Conservation (phyloP, 2,888 invertebrate species). For the Therioaphis trifolii region DNA sequence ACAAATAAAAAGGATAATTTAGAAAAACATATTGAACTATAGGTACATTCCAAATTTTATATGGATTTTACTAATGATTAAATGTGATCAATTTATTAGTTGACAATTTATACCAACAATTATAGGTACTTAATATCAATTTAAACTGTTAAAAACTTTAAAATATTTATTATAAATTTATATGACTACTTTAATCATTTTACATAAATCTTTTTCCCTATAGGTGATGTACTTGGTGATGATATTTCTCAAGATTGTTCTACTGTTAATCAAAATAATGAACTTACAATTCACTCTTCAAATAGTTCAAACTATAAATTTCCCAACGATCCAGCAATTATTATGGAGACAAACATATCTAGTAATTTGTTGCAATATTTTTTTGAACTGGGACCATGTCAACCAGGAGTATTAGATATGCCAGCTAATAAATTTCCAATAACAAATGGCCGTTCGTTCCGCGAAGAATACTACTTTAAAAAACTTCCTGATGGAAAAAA, state of each 20-base stretch:
- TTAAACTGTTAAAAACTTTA: too few species aligned
- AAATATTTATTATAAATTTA: too few species aligned
- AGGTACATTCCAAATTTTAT: too few species aligned
- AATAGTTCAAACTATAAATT: not conserved
- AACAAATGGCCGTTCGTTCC: slow-evolving; percentile 12
- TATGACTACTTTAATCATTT: too few species aligned
- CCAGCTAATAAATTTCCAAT: not conserved
- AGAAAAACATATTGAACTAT: too few species aligned
- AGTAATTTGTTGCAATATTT: slow-evolving; percentile 14
- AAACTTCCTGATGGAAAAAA: slow-evolving; percentile 16
- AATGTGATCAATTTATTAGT: too few species aligned
- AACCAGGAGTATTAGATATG: not conserved
- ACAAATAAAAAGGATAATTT: too few species aligned
- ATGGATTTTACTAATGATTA: too few species aligned
- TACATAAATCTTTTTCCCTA: too few species aligned
- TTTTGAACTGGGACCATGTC: slow-evolving; percentile 6
- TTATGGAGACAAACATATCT: not conserved
- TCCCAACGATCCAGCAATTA: slow-evolving; percentile 12
- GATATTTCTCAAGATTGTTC: not conserved
- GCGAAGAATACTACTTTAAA: slow-evolving; percentile 15
- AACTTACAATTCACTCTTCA: not conserved
- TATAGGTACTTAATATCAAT: too few species aligned
- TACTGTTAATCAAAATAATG: slow-evolving; percentile 3
- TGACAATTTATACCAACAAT: too few species aligned
- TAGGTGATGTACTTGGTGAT: not conserved